Percentiles rank a stretch among this genome's conserved stretches.
Evolutionary conservation across 2,113 vertebrate genomes (phyloP).

Genomic region (Upupa epops): DNA sequence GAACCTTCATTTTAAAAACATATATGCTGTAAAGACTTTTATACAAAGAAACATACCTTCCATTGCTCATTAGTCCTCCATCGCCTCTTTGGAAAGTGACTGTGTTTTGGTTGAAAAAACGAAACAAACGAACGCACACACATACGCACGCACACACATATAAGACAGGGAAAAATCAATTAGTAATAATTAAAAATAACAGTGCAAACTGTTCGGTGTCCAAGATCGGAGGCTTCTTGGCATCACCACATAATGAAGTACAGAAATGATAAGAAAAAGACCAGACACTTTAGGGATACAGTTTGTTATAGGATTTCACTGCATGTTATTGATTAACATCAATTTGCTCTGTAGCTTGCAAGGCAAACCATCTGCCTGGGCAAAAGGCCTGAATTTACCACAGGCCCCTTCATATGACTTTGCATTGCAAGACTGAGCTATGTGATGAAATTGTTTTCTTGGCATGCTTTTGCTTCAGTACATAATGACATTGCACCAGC

Average conservation of each 20-base stretch:
- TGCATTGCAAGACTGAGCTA: not conserved
- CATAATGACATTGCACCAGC: conserved; percentile 27
- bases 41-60: conserved; percentile 84
- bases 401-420: conserved; percentile 6
- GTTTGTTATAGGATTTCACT: not conserved
- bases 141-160: conserved; percentile 30
- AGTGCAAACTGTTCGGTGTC: conserved; percentile 28
- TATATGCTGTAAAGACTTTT: not conserved
- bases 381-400: conserved; percentile 20
- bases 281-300: not conserved
- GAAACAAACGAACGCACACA: conserved; percentile 36
- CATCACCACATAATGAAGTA: conserved; percentile 56
- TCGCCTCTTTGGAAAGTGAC: conserved; percentile 99
- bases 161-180: conserved; percentile 59
- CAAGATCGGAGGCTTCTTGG: not conserved
- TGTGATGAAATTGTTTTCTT: conserved; percentile 43
- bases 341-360: not conserved
- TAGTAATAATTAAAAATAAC: conserved; percentile 68
- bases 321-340: not conserved
- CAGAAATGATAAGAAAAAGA: conserved; percentile 27
- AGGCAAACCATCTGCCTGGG: not conserved
- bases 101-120: conserved; percentile 57
- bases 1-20: conserved; percentile 49
- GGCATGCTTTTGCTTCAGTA: conserved; percentile 22
- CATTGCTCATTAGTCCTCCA: conserved; percentile 98